phyloP scores from a whole-genome alignment of 2,888 invertebrate genomes.

The Urechis unicinctus region DNA sequence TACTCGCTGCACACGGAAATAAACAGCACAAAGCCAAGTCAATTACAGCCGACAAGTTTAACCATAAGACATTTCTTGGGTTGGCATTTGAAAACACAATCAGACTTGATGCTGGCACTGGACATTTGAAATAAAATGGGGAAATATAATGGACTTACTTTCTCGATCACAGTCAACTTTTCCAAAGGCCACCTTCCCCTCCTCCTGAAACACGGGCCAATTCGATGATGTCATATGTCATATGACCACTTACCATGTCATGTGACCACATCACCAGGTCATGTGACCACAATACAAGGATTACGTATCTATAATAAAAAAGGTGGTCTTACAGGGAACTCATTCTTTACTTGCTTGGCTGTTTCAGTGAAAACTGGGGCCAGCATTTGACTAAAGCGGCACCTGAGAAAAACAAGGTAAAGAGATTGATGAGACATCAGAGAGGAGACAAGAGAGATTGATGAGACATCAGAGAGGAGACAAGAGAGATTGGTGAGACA shows the following conservation, averaged over 20 bases:
- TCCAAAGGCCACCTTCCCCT: slow-evolving; percentile 82
- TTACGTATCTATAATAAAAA: no score
- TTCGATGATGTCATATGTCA: no score
- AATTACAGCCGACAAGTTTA: background rate
- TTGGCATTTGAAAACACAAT: no score
- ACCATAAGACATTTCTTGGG: background rate
- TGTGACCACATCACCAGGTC: no score
- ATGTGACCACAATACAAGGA: no score
- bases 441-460: no score
- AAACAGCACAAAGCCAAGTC: background rate
- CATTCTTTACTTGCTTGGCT: slow-evolving; percentile 69
- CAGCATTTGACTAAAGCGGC: slow-evolving; percentile 93
- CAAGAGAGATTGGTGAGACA: no score
- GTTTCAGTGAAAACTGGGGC: slow-evolving; percentile 96
- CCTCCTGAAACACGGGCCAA: slow-evolving; percentile 42
- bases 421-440: background rate
- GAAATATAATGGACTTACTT: slow-evolving; percentile 53
- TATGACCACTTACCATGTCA: no score
- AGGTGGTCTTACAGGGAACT: slow-evolving; percentile 64
- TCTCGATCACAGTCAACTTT: slow-evolving; percentile 97
- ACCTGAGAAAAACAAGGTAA: slow-evolving; percentile 51
- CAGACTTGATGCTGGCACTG: no score
- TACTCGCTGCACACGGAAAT: slow-evolving; percentile 54
- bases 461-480: no score
- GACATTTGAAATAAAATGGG: background rate